Evolutionary conservation across 2,113 vertebrate species (phyloP), one percentile per base, ranked within the genome.

Genomic region (Piaya cayana): DNA sequence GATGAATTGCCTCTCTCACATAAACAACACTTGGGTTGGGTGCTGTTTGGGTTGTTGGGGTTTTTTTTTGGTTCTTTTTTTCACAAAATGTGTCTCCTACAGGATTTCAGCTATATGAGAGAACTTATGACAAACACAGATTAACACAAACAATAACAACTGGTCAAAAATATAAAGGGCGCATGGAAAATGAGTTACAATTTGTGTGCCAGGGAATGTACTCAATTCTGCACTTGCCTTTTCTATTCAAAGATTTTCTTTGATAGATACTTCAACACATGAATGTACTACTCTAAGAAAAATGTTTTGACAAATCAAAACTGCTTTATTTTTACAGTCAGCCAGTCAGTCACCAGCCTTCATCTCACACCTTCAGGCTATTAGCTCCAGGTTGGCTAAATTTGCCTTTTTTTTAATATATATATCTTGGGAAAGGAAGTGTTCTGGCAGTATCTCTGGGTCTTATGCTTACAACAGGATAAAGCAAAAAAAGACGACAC

Each of bases 361-460:
- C 64, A 91, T 68, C 37, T 42, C 72, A 95, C 47, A 94, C 87
- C 82, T 95, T 87, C 67, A 94, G 86, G 85, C 59, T 56, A 71
- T 63, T 77, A 71, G 67, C 49, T 71, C 22, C 27, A 45, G 39
- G 29, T 80, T 86, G 64, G 53, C 43, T 77, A 92, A 77, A 69
- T 81, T 42, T 82, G 85, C 67, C 75, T 88, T 90, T 92, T 12
- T 81, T 86, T 87, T 62, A 77, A 53, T 69, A 75, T 45, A 52
- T 68, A 37, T 25, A 30, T 86, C 91, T 92, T 95, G 96, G 92
- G 93, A 98, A 97, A 79, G 91, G 97, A 98, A 97, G 86, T 96
- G 76, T 78, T 95, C 86, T 96, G 93, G 95, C 94, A 95, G 18
- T 93, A 88, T 56, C 93, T 95, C 65, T 92, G 72, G 82, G 91